Percentiles rank a stretch among this genome's conserved stretches.
Conservation (phyloP, 2,888 invertebrate genomes). For the Hanleya hanleyi region DNA sequence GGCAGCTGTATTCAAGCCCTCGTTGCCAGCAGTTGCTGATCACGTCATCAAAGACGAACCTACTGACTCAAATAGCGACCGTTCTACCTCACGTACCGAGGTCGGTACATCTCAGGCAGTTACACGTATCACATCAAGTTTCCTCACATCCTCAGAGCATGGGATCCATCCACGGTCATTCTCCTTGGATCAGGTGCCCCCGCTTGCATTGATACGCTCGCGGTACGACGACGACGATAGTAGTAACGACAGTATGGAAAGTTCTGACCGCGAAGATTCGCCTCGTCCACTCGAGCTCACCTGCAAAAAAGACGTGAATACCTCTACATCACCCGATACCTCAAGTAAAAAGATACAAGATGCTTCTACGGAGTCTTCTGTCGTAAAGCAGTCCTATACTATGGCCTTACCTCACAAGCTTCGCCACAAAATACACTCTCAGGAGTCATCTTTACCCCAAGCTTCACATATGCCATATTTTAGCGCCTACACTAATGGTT, state of each 20-base stretch:
- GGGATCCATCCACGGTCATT: background rate
- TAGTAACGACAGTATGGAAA: background rate
- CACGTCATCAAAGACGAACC: constrained; percentile 2
- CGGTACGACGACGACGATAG: background rate
- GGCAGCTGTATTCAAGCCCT: background rate
- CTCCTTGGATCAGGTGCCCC: background rate
- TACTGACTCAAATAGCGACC: background rate
- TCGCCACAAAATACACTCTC: constrained; percentile 52
- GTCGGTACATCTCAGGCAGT: background rate
- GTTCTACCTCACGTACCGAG: constrained; percentile 3
- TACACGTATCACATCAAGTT: background rate
- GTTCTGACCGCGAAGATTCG: background rate
- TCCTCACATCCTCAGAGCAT: background rate
- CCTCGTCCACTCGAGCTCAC: background rate
- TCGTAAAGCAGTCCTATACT: background rate
- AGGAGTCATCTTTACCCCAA: background rate
- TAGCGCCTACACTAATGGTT: constrained; percentile 50
- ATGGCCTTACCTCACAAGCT: constrained; percentile 59
- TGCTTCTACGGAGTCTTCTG: background rate
- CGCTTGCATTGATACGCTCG: background rate
- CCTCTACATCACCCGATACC: constrained; percentile 5
- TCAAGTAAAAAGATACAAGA: background rate
- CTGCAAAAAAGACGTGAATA: background rate
- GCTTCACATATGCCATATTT: background rate
- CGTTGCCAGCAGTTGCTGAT: background rate